These are phyloP conservation scores for Scytalopus superciliaris DNA, from an alignment of 2,113 vertebrate species.

Conservation along the genomic window DNA sequence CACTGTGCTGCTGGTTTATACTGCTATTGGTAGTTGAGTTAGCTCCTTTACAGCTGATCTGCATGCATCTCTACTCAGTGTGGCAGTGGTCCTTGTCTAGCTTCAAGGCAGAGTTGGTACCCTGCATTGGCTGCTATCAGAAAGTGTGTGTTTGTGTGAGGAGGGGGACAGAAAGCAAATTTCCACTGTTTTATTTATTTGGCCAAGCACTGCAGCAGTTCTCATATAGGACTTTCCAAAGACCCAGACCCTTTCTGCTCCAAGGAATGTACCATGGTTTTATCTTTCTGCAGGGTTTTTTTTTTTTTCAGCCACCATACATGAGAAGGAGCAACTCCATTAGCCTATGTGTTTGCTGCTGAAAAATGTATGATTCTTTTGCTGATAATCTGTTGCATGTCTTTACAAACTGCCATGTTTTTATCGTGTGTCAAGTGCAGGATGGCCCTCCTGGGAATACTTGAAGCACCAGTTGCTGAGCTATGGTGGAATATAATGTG, in stretches of 20 bases:
- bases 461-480: not conserved
- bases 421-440: not conserved
- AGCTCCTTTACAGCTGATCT: not conserved
- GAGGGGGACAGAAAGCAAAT: not conserved
- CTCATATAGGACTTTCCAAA: not conserved
- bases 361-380: not conserved
- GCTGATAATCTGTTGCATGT: not conserved
- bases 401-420: not conserved
- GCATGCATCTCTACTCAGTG: fast-evolving
- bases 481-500: not conserved
- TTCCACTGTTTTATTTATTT: not conserved
- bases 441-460: not conserved
- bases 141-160: not conserved
- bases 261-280: not conserved
- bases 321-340: not conserved
- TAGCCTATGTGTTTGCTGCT: not conserved
- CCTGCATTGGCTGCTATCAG: not conserved
- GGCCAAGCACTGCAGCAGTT: not conserved
- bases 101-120: not conserved
- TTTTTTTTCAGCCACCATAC: not conserved
- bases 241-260: not conserved
- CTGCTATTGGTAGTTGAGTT: not conserved
- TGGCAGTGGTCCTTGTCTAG: not conserved
- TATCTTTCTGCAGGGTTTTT: not conserved
- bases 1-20: not conserved